Base-by-base conservation (phyloP, 2,797 vertebrate genomes). In the Anniella stebbinsi region DNA sequence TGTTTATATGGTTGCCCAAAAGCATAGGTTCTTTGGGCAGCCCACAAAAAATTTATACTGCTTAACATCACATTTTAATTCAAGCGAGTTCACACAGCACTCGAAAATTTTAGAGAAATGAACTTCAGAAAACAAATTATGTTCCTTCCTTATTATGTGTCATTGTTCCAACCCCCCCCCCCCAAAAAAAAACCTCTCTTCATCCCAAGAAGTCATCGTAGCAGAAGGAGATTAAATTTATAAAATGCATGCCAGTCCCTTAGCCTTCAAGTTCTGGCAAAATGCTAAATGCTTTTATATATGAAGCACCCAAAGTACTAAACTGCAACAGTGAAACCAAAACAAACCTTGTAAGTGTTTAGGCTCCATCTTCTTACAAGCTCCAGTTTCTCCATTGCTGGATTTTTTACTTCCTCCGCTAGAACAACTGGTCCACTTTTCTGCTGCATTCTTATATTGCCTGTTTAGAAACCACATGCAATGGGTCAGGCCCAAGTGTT, bases 311-410 rank as follows among this genome's bases (percentile, higher is more conserved):
- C 30, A 28, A 70, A 88, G 63, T 15, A 57, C 41, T 77, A n/a
- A 51, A 21, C 17, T 66, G 13, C 78, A 82, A 11, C 63, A 45
- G 30, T 13, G 10, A 78, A 87, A 67, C 28, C 10, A 41, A 45
- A 77, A 83, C 86, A 87, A 97, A 99, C 99, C 98, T 99, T 99
- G 83, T 99, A 99, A 2, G 99, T 99, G 96, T 99, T 99, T 96
- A 99, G 98, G 97, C 99, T 99, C 99, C 99, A 99, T 96, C 98
- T 99, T 95, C 98, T 98, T 96, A 99, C 98, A 80, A 99, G 96
- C 92, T 99, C 99, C 95, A 99, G 96, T 95, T 99, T 99, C 96
- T 99, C 99, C 97, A 99, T 98, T 38, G 99, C 99, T 41, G 99
- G 98, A 95, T 97, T 99, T 97, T 98, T 99, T 63, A 98, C 94